Base-by-base conservation (phyloP, 2,113 vertebrate genomes). In the Lepidothrix coronata region DNA sequence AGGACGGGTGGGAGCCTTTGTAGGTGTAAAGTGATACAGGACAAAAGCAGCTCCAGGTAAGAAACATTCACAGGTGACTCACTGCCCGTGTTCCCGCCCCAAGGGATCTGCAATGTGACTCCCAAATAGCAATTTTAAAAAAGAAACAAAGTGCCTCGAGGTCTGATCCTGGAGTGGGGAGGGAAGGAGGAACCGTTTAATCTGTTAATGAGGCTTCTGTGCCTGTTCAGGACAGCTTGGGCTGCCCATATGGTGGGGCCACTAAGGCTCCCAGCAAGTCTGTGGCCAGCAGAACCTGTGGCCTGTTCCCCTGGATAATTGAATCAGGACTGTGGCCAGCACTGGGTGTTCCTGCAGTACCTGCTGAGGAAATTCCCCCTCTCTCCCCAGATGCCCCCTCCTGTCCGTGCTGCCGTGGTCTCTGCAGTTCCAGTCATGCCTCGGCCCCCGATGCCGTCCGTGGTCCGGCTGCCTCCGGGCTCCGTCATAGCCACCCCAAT, bases 341-440 rank as follows among this genome's bases (percentile, higher is more conserved):
- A 4, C 41, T 11, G 11, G 20, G 24, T 9, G 0, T 37, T 83
- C 8, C 37, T 20, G 9, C 6, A 0, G 21, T 14, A 8, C 17
- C 51, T 61, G 33, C 71, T 86, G 3, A 75, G 16, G 20, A 39
- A 51, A 33, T n/a, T 9, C 3, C 3, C 35, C 43, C 39, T 80
- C 19, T n/a, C 44, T 74, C 35, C 68, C 4, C 97, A 99, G 99
- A 96, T 99, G 98, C 98, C 98, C 0, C 99, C 99, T 89, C 99
- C 98, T 0, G 98, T 99, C 21, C 99, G 99, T 0, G 99, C 99
- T 5, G 99, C 99, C 3, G 98, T 99, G 28, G 98, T 99, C 33
- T 99, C 99, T 11, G 98, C 99, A 1, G 98, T 99, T 9, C 99
- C 99, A 0, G 98, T 99, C 71, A 98, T 99, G 95, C 99, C 99